phyloP scores from a whole-genome alignment of 2,113 vertebrate genomes.

The Leptobrachium ailaonicum region DNA sequence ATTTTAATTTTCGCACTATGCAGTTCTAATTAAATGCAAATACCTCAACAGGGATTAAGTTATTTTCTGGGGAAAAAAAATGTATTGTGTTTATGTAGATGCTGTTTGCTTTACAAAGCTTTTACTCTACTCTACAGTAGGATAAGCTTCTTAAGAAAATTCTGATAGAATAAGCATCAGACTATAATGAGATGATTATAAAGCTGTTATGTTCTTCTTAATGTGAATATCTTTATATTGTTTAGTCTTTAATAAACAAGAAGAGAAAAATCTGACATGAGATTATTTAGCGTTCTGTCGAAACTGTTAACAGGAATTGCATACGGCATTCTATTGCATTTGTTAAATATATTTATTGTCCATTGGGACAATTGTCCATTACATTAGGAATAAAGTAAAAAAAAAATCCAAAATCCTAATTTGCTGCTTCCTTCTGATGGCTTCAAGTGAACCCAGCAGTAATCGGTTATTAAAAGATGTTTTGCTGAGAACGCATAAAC shows the following conservation, averaged over 20 bases:
- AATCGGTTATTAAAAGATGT: not conserved
- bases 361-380: no score
- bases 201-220: constrained; percentile 26
- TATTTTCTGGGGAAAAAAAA: constrained; percentile 33
- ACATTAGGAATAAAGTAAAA: no score
- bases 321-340: no score
- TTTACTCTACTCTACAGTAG: constrained; percentile 27
- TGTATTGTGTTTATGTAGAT: constrained; percentile 47
- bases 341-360: no score
- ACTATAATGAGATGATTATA: constrained; percentile 34
- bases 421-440: no score
- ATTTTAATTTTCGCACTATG: constrained; percentile 47
- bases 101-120: constrained; percentile 43
- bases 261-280: no score
- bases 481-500: not conserved
- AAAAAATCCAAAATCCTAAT: no score
- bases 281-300: no score
- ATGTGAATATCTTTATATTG: constrained; percentile 10
- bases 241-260: not conserved
- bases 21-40: constrained; percentile 50
- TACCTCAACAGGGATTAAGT: constrained; percentile 49
- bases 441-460: no score
- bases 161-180: constrained; percentile 16
- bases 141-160: constrained; percentile 44
- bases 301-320: no score